Conservation (phyloP, 1,140 invertebrate species). For the Neodiprion lecontei region DNA sequence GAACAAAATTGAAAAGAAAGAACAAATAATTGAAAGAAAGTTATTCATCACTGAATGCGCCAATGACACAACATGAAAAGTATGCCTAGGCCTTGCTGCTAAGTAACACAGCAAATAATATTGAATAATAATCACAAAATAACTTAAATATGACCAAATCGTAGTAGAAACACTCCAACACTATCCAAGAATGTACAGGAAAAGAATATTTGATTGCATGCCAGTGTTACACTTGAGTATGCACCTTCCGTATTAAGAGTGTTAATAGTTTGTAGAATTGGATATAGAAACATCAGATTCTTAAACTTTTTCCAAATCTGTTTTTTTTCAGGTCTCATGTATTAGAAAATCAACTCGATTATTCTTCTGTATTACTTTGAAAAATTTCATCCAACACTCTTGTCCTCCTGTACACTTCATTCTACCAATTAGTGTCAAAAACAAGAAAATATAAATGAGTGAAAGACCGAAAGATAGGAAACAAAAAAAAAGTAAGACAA, state of each 20-base stretch:
- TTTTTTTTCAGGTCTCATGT: conserved; percentile 8
- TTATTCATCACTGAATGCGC: neutral
- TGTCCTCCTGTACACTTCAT: conserved; percentile 14
- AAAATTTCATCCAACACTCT: conserved; percentile 17
- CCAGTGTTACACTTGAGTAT: neutral
- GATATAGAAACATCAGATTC: conserved; percentile 20
- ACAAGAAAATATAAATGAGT: neutral
- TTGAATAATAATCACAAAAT: neutral
- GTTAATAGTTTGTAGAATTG: no score
- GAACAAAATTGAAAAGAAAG: neutral
- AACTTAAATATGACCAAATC: neutral
- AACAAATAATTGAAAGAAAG: neutral
- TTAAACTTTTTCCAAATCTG: conserved; percentile 30
- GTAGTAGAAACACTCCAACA: neutral
- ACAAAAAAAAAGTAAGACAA: conserved; percentile 13
- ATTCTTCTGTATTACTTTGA: conserved; percentile 5
- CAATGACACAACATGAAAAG: neutral
- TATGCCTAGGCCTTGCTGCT: neutral
- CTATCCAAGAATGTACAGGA: neutral
- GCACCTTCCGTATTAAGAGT: no score
- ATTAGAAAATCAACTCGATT: conserved; percentile 9
- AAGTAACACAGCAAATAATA: neutral
- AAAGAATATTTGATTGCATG: neutral
- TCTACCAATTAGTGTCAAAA: neutral
- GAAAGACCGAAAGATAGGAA: neutral